phyloP scores from a whole-genome alignment of 2,113 vertebrate species.

The Pachycephala philippinensis region DNA sequence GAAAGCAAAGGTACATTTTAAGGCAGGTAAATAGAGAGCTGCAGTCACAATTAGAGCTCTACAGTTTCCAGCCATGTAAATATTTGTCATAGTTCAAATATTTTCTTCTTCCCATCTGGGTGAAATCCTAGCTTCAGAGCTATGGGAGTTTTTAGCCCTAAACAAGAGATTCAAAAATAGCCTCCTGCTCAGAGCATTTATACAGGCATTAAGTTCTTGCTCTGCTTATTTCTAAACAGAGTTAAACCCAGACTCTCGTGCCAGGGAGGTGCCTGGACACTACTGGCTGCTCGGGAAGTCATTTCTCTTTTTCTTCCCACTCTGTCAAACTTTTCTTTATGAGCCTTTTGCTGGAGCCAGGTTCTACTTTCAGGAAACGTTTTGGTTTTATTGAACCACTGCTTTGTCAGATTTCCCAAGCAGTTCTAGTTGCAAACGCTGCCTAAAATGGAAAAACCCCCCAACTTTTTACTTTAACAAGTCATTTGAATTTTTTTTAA shows the following conservation, averaged over 20 bases:
- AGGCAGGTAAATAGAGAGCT: not conserved
- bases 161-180: not conserved
- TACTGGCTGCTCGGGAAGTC: fast-evolving
- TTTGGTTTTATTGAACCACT: not conserved
- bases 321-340: not conserved
- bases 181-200: not conserved
- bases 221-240: not conserved
- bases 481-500: not conserved
- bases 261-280: not conserved
- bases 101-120: not conserved
- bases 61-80: not conserved
- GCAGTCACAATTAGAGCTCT: not conserved
- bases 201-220: not conserved
- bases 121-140: not conserved
- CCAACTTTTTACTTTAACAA: not conserved
- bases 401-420: not conserved
- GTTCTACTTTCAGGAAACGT: not conserved
- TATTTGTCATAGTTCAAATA: not conserved
- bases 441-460: not conserved
- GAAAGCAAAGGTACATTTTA: not conserved
- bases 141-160: not conserved
- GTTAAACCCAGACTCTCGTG: not conserved
- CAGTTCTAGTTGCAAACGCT: not conserved
- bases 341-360: not conserved
- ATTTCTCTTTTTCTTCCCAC: not conserved